Evolutionary conservation across 2,113 vertebrate genomes (phyloP).

Genomic region (Neotragus pygmaeus): DNA sequence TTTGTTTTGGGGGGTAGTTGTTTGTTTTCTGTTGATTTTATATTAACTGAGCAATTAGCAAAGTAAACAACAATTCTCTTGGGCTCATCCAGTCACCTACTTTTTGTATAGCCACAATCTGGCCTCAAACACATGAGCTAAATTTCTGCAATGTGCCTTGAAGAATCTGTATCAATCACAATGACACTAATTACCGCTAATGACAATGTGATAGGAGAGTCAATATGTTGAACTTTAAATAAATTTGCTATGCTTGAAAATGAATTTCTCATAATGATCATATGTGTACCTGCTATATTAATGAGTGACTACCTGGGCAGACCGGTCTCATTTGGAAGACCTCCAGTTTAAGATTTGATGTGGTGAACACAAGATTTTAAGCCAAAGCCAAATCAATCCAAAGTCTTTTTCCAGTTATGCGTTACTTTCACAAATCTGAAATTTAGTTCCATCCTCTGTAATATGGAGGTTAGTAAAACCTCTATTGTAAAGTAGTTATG

Average conservation of each 20-base stretch:
- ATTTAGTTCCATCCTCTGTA: not conserved
- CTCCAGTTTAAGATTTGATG: not conserved
- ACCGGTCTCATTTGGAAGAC: not conserved
- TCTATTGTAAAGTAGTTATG: not conserved
- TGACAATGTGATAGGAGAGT: constrained; percentile 3
- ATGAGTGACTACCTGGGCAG: not conserved
- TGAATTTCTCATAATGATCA: not conserved
- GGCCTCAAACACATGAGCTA: not conserved
- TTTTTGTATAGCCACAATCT: not conserved
- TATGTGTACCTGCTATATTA: not conserved
- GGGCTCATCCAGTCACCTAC: not conserved
- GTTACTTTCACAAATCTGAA: not conserved
- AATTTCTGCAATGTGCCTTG: not conserved
- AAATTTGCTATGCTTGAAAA: not conserved
- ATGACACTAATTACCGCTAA: not conserved
- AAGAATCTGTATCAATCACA: not conserved
- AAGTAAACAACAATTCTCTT: not conserved
- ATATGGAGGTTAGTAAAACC: not conserved
- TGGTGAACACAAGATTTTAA: not conserved
- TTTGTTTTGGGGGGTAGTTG: not conserved
- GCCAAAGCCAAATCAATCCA: not conserved
- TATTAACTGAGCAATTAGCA: not conserved
- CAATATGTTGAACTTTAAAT: not conserved
- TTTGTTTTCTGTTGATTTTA: not conserved
- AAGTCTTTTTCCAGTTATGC: not conserved